These are phyloP conservation scores for Atlantisia rogersi DNA, from an alignment of 2,113 vertebrate species.

Conservation along the genomic window DNA sequence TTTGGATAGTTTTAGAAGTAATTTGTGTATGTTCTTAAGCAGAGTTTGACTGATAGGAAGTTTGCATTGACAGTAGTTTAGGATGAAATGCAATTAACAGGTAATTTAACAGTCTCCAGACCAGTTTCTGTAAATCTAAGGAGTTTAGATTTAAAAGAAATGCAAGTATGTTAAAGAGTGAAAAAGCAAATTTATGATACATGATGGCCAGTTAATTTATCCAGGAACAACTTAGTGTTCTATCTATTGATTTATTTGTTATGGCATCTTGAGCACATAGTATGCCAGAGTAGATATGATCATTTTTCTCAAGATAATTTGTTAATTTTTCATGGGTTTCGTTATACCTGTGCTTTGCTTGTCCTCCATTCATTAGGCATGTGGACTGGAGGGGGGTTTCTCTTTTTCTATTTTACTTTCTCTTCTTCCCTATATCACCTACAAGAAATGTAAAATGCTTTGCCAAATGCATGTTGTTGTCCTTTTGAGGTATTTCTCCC, in stretches of 20 bases:
- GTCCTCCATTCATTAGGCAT: not conserved
- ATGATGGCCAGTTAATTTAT: not conserved
- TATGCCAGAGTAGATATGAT: not conserved
- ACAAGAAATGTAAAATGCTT: not conserved
- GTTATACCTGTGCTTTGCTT: not conserved
- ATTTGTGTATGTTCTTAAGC: not conserved
- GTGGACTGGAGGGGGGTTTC: not conserved
- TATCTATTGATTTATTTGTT: no score
- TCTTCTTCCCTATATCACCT: accelerated
- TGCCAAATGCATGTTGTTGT: not conserved
- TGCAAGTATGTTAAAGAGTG: not conserved
- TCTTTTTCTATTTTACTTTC: not conserved
- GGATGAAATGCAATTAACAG: not conserved
- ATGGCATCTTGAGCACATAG: not conserved
- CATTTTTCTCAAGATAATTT: not conserved
- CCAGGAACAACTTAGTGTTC: not conserved
- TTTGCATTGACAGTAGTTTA: not conserved
- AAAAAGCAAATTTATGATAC: not conserved
- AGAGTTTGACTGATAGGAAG: not conserved
- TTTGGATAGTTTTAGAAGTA: not conserved
- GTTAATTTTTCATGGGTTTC: not conserved
- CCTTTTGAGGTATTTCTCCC: not conserved
- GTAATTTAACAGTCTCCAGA: not conserved
- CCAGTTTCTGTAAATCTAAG: not conserved
- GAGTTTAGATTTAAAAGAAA: not conserved